These are phyloP conservation scores for Pollenia angustigena DNA, from an alignment of 2,888 invertebrate genomes.

Conservation along the genomic window DNA sequence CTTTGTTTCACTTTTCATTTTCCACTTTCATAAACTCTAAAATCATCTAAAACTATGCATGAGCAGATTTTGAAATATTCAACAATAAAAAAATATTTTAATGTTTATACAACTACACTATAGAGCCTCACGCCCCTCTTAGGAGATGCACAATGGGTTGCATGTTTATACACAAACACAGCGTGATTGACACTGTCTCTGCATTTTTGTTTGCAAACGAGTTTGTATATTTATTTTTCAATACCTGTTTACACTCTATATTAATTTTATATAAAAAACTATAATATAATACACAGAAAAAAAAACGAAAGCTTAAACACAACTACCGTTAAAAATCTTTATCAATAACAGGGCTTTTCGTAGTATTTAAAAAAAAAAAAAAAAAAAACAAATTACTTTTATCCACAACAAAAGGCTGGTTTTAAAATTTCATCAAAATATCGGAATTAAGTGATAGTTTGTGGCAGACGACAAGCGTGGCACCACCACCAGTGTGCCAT, in stretches of 20 bases:
- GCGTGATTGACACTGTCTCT: slow-evolving; percentile 10
- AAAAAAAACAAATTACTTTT: slow-evolving; percentile 10
- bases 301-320: not conserved
- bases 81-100: not conserved
- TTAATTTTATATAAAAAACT: not conserved
- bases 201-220: not conserved
- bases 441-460: slow-evolving; percentile 82
- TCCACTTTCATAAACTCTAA: too few relatives aligned
- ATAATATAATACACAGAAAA: not conserved
- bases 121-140: not conserved
- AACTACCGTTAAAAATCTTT: not conserved
- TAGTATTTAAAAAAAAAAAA: not conserved
- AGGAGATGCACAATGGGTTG: not conserved
- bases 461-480: slow-evolving; percentile 78
- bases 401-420: slow-evolving; percentile 16
- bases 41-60: too few relatives aligned
- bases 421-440: slow-evolving; percentile 78
- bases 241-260: slow-evolving; percentile 20
- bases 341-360: slow-evolving; percentile 18
- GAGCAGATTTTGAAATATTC: too few relatives aligned
- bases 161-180: slow-evolving; percentile 38
- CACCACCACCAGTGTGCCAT: slow-evolving; percentile 73
- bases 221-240: not conserved
- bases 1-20: too few relatives aligned
- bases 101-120: not conserved